These are phyloP conservation scores for Scatophagus argus DNA, from an alignment of 2,113 vertebrate species.

Conservation along the genomic window DNA sequence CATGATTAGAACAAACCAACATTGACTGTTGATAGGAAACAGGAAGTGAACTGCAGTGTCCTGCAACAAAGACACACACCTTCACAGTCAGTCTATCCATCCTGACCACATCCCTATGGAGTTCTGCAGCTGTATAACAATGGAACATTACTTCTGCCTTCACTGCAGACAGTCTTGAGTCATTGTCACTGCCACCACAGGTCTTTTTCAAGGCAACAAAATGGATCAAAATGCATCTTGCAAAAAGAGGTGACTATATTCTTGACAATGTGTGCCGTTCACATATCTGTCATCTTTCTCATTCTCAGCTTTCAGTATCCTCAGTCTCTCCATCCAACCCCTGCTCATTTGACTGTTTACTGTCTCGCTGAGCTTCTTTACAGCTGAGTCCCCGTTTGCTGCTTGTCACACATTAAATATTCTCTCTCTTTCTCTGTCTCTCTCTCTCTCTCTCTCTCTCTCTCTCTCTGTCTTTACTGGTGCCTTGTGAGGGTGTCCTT, in stretches of 20 bases:
- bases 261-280: not conserved
- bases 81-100: too few relatives aligned
- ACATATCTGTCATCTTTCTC: not conserved
- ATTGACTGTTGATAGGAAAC: too few relatives aligned
- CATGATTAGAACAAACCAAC: too few relatives aligned
- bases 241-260: not conserved
- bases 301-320: not conserved
- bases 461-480: slow-evolving; percentile 22
- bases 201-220: too few relatives aligned
- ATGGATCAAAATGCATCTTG: not conserved
- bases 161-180: too few relatives aligned
- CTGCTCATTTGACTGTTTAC: slow-evolving; percentile 44
- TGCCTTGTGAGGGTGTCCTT: slow-evolving; percentile 47
- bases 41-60: too few relatives aligned
- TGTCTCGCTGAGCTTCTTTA: slow-evolving; percentile 62
- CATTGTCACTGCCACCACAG: too few relatives aligned
- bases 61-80: too few relatives aligned
- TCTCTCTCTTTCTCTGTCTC: slow-evolving; percentile 38
- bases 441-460: slow-evolving; percentile 29
- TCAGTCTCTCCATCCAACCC: slow-evolving; percentile 12
- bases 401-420: slow-evolving; percentile 36
- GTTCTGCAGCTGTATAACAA: too few relatives aligned
- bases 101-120: too few relatives aligned
- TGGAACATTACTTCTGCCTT: too few relatives aligned
- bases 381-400: slow-evolving; percentile 50